These are phyloP conservation scores for Menidia menidia DNA, from an alignment of 2,797 vertebrate genomes.

Conservation along the genomic window DNA sequence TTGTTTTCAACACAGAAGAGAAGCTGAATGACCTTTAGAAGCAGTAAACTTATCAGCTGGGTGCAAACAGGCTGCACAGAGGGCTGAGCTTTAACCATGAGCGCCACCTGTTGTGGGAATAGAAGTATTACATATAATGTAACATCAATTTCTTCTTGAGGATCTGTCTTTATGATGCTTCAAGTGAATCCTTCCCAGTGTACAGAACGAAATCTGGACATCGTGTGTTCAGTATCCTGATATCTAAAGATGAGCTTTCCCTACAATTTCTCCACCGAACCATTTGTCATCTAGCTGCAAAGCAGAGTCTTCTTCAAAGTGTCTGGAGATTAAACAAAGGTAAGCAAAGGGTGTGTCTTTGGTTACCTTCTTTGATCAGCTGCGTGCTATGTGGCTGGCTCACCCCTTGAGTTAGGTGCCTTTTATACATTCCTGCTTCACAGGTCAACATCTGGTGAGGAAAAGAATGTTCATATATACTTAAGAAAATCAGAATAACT, in stretches of 20 bases:
- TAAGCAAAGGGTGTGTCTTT: neutral
- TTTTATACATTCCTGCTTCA: neutral
- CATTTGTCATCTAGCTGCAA: too few relatives aligned
- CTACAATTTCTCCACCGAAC: too few relatives aligned
- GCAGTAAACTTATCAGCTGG: slow-evolving; percentile 30
- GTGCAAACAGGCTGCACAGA: slow-evolving; percentile 26
- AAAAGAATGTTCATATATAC: too few relatives aligned
- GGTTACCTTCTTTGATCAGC: neutral
- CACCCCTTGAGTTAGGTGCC: neutral
- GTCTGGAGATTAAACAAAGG: neutral
- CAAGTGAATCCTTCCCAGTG: neutral
- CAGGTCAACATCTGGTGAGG: too few relatives aligned
- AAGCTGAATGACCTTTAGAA: neutral
- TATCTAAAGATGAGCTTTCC: too few relatives aligned
- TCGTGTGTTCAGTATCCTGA: too few relatives aligned
- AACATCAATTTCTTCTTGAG: neutral
- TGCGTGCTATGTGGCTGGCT: neutral
- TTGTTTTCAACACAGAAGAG: slow-evolving; percentile 22
- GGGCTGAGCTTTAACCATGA: slow-evolving; percentile 2
- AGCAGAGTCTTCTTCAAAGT: too few relatives aligned
- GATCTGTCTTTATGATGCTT: neutral
- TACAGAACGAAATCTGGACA: too few relatives aligned
- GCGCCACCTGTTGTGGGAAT: slow-evolving; percentile 24
- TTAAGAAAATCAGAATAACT: neutral
- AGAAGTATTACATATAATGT: neutral